Evolutionary conservation across 2,797 vertebrate genomes (phyloP), one percentile per base, ranked within the genome.

Genomic region (Hoplostethus mediterraneus): DNA sequence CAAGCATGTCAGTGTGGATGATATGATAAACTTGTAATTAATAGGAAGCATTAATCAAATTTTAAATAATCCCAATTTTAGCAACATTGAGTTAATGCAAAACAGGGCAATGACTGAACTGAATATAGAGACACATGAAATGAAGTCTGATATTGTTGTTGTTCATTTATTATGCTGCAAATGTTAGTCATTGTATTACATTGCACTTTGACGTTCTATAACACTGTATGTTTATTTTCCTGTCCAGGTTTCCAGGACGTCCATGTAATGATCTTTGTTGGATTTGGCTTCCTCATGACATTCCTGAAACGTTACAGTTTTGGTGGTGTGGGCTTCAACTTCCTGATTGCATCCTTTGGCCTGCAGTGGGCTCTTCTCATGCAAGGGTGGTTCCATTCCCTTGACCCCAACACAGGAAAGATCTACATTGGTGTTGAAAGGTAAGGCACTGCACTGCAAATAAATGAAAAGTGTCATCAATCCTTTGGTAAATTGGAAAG

Each of bases 221-320:
- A 3, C 42, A 44, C 3, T 44, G 31, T 1, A 5, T 13, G 9
- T 30, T 59, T 13, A 2, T 28, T 25, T 40, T 14, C 54, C 14
- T 73, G 25, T 71, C 36, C 92, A 99, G 98, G 97, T 75, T 99
- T 99, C 87, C 96, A 99, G 90, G 98, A 99, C 0, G 98, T 99
- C 74, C 97, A 99, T 0, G 97, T 97, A 87, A 99, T 99, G 98
- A 96, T 99, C 87, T 99, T 99, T 81, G 94, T 99, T 82, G 98
- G 98, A 16, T 99, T 99, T 16, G 98, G 98, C 21, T 99, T 97
- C 89, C 96, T 99, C 80, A 99, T 99, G 98, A 97, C 95, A 0
- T 99, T 99, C 80, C 93, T 99, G 85, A 96, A 97, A 81, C 96
- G 96, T 61, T 99, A 99, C 2, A 97, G 98, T 79, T 99, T 97